Conservation (phyloP, 2,888 invertebrate species). For the Stenodera caucasica region DNA sequence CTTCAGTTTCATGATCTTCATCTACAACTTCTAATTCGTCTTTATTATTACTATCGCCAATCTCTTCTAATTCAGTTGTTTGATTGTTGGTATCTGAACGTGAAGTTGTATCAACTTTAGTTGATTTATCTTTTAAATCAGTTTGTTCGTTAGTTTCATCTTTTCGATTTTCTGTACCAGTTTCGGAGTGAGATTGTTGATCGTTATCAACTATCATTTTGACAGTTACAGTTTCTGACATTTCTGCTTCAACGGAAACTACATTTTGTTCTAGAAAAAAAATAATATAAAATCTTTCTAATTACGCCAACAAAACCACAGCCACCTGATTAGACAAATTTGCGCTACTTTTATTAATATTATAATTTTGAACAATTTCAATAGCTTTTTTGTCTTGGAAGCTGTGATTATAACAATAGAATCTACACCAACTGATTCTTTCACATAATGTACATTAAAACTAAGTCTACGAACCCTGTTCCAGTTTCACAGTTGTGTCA, state of each 20-base stretch:
- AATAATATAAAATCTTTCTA: neutral
- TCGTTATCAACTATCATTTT: neutral
- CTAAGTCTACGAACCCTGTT: neutral
- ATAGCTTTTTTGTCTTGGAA: too few species aligned
- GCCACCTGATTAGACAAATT: neutral
- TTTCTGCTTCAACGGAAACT: neutral
- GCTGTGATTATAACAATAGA: too few species aligned
- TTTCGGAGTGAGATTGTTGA: neutral
- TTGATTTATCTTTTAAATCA: neutral
- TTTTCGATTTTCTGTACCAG: neutral
- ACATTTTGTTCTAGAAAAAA: neutral
- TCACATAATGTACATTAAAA: too few species aligned
- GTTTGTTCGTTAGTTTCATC: neutral
- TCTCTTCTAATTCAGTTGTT: neutral
- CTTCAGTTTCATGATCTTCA: constrained; percentile 35
- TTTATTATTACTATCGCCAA: neutral
- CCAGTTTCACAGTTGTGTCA: neutral
- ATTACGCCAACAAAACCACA: neutral
- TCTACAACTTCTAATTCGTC: constrained; percentile 7
- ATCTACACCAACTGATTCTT: too few species aligned
- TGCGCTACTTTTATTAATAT: too few species aligned
- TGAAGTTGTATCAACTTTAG: neutral
- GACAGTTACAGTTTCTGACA: neutral
- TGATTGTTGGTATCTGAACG: neutral
- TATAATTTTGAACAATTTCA: too few species aligned